These are phyloP conservation scores for Spheniscus mendiculus DNA, from an alignment of 2,113 vertebrate genomes.

Conservation along the genomic window DNA sequence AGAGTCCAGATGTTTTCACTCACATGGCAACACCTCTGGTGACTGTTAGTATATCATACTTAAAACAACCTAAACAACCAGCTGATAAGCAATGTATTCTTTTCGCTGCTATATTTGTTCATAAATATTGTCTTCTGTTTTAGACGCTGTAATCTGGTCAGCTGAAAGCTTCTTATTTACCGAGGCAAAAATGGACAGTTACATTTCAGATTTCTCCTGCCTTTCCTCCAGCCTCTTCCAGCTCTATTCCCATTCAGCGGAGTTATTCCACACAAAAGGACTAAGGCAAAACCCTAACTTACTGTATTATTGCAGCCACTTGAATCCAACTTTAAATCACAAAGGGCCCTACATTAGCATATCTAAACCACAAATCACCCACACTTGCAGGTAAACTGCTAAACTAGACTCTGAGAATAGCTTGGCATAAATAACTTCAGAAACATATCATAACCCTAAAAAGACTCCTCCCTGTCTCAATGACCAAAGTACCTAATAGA, in stretches of 20 bases:
- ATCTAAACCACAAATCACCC: neutral
- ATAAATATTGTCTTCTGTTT: neutral
- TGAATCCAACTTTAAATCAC: neutral
- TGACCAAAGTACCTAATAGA: neutral
- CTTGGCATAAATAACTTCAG: neutral
- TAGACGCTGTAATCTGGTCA: neutral
- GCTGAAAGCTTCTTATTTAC: neutral
- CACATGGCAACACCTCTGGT: neutral
- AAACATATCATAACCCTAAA: neutral
- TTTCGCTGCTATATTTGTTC: neutral
- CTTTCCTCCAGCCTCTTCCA: neutral
- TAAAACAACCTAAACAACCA: neutral
- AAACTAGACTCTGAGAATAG: neutral
- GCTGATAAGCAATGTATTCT: neutral
- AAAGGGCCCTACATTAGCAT: neutral
- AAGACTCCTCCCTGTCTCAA: neutral
- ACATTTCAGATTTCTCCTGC: neutral
- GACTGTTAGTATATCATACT: neutral
- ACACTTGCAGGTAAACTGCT: neutral
- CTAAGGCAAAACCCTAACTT: neutral
- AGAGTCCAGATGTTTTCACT: neutral
- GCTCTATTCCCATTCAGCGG: neutral
- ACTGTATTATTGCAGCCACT: neutral
- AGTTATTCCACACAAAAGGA: neutral
- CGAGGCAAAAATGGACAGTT: neutral